Percentiles rank a stretch among this genome's conserved stretches.
Conservation (phyloP, 1,140 invertebrate genomes). For the Ostrea denselamellosa region DNA sequence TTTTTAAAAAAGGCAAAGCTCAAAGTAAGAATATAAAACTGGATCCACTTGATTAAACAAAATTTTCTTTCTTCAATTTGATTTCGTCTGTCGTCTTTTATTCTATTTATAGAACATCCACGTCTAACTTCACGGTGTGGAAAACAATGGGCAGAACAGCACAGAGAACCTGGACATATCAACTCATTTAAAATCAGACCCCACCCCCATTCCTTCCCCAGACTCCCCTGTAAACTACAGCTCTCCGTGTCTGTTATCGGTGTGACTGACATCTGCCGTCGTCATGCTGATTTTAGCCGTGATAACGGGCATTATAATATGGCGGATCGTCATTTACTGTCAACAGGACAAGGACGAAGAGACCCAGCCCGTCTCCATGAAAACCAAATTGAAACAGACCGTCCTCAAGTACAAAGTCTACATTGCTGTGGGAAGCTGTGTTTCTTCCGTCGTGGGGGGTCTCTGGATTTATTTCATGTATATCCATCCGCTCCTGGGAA, state of each 20-base stretch:
- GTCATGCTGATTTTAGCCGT: slow-evolving; percentile 3
- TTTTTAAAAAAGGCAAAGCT: too few species aligned
- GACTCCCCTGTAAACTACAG: neutral
- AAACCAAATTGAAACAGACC: neutral
- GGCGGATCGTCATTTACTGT: neutral
- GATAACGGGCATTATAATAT: slow-evolving; percentile 24
- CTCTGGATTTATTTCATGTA: slow-evolving; percentile 44
- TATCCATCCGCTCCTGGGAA: neutral
- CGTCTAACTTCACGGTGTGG: too few species aligned
- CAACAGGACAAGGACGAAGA: neutral
- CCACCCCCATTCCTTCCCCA: too few species aligned
- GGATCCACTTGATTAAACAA: too few species aligned
- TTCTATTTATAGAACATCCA: too few species aligned
- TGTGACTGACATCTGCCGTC: neutral
- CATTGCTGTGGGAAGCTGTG: neutral
- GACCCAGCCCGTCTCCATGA: neutral
- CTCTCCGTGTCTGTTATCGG: neutral
- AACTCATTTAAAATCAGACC: neutral
- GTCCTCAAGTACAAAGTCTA: slow-evolving; percentile 10
- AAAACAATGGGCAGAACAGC: neutral
- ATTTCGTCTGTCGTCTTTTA: too few species aligned
- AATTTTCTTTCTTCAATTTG: too few species aligned
- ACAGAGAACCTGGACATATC: neutral
- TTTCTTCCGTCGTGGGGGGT: neutral
- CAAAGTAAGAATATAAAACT: too few species aligned